A percentile compares a stretch with the other conserved stretches of the same genome.
Evolutionary conservation across 2,797 vertebrate genomes (phyloP).

Genomic region (Etheostoma nigrum): DNA sequence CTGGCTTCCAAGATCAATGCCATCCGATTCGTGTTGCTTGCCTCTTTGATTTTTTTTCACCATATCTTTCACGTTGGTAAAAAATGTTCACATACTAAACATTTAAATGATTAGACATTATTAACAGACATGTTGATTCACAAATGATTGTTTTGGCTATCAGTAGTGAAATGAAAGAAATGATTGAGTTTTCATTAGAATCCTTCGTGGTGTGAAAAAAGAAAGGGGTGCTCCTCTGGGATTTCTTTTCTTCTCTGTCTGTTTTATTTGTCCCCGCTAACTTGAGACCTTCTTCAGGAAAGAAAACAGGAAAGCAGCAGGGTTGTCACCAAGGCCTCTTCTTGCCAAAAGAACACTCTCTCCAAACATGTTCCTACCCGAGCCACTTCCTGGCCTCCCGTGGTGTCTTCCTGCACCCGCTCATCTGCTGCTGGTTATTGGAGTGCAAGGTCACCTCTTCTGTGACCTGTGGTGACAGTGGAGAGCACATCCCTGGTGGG

Average conservation of each 20-base stretch:
- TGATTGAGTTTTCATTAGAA: conserved; percentile 12
- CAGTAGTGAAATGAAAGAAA: neutral
- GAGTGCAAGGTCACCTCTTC: conserved; percentile 61
- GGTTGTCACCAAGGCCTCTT: conserved; percentile 42
- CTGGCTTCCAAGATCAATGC: conserved; percentile 54
- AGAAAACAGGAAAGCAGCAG: conserved; percentile 72
- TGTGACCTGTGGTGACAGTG: conserved; percentile 68
- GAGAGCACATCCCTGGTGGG: conserved; percentile 51
- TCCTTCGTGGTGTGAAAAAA: conserved; percentile 32
- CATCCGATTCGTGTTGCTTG: neutral
- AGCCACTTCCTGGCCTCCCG: conserved; percentile 68
- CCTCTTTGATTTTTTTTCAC: neutral
- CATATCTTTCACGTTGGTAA: neutral
- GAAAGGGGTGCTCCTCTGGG: conserved; percentile 17
- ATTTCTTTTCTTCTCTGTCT: conserved; percentile 27
- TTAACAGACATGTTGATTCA: conserved; percentile 12
- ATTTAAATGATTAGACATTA: neutral
- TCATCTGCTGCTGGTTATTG: conserved; percentile 78
- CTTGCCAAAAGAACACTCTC: conserved; percentile 53
- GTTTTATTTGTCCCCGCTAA: conserved; percentile 55
- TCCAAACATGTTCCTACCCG: conserved; percentile 56
- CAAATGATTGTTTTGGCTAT: conserved; percentile 18
- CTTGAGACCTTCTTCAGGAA: conserved; percentile 55
- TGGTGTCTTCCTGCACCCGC: conserved; percentile 59
- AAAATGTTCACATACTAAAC: neutral